Conservation (phyloP, 1,140 invertebrate genomes). For the Carposina sasakii region DNA sequence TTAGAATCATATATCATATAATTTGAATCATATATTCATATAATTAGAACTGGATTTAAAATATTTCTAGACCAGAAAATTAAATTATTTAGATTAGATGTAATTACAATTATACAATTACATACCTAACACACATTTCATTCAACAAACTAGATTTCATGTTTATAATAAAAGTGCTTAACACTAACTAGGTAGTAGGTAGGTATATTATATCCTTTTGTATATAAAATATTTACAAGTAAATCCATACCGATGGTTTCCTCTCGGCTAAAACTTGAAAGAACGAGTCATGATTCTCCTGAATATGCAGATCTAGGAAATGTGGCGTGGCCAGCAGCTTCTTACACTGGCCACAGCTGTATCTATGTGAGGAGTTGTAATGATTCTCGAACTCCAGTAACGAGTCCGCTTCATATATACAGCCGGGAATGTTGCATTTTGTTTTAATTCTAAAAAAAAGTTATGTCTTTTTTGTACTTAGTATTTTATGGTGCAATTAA, state of each 20-base stretch:
- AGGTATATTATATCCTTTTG: neutral
- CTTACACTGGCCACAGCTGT: constrained; percentile 71
- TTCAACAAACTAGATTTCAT: too few relatives aligned
- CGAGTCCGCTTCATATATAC: constrained; percentile 35
- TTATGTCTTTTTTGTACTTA: too few relatives aligned
- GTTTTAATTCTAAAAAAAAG: constrained; percentile 34
- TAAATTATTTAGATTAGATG: too few relatives aligned
- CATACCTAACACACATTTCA: too few relatives aligned
- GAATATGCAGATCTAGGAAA: constrained; percentile 80
- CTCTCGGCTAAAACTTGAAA: constrained; percentile 76
- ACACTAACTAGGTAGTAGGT: too few relatives aligned
- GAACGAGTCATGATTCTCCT: constrained; percentile 80
- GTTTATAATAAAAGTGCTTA: too few relatives aligned
- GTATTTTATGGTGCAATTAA: too few relatives aligned
- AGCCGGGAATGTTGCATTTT: constrained; percentile 51
- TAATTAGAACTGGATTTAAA: too few relatives aligned
- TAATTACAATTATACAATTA: too few relatives aligned
- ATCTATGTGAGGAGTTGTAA: constrained; percentile 55
- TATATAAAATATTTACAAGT: neutral
- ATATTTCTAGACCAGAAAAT: too few relatives aligned
- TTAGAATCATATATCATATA: too few relatives aligned
- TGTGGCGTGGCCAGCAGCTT: constrained; percentile 76
- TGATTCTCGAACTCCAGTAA: constrained; percentile 57
- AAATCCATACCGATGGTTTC: constrained; percentile 75
- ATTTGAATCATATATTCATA: too few relatives aligned